These are phyloP conservation scores for Nothobranchius kuhntae DNA, from an alignment of 2,113 vertebrate genomes.

Conservation along the genomic window DNA sequence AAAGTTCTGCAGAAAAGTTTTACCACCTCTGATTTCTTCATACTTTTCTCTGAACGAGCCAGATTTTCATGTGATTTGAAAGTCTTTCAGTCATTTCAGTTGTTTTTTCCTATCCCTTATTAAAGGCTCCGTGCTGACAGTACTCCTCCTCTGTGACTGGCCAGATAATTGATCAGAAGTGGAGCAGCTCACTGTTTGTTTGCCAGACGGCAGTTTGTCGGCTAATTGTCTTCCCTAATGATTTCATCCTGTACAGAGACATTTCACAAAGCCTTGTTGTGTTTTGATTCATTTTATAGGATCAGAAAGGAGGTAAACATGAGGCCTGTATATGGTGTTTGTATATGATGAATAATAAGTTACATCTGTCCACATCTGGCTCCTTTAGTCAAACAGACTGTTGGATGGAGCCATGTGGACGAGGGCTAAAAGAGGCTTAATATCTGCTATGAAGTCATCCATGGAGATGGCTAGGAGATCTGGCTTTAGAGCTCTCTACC, in stretches of 20 bases:
- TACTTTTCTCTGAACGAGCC: not conserved
- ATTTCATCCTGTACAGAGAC: not conserved
- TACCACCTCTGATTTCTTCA: not conserved
- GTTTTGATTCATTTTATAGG: not conserved
- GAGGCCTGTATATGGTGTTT: not conserved
- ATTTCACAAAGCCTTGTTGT: not conserved
- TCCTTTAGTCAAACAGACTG: slow-evolving; percentile 48
- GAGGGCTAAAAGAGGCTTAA: slow-evolving; percentile 32
- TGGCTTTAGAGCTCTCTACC: slow-evolving; percentile 4
- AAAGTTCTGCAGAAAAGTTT: no score
- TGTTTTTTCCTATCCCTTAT: no score
- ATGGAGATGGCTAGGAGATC: not conserved
- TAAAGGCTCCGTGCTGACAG: no score
- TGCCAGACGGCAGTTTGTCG: not conserved
- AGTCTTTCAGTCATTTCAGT: not conserved
- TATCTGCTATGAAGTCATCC: slow-evolving; percentile 66
- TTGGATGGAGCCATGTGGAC: slow-evolving; percentile 44
- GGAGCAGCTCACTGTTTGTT: not conserved
- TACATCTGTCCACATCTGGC: slow-evolving; percentile 33
- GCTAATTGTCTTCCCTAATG: not conserved
- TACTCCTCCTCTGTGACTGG: not conserved
- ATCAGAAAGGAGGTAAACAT: not conserved
- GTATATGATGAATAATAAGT: slow-evolving; percentile 1
- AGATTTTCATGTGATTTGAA: not conserved
- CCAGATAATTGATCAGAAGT: no score